Conservation (phyloP, 1,140 invertebrate genomes). For the Polypedilum vanderplanki region DNA sequence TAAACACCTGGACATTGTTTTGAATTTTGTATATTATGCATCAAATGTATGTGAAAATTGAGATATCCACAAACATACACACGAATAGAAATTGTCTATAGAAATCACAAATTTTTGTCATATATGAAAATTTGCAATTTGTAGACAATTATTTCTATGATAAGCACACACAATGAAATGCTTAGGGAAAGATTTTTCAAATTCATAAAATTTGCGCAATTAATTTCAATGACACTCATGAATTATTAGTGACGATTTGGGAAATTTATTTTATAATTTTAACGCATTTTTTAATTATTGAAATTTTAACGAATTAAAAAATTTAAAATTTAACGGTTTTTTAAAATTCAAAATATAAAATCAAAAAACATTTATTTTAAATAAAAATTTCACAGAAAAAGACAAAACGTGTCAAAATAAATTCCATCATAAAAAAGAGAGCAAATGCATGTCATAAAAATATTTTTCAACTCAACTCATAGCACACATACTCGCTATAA, state of each 20-base stretch:
- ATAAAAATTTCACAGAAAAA: background rate
- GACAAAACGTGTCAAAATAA: background rate
- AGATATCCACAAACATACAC: background rate
- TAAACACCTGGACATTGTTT: background rate
- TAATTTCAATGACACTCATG: no score
- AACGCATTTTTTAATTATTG: no score
- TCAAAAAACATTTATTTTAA: background rate
- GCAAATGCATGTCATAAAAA: background rate
- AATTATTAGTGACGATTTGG: no score
- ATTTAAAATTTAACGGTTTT: no score
- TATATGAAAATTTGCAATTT: no score
- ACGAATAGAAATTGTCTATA: background rate
- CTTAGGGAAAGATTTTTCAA: no score
- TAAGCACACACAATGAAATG: background rate
- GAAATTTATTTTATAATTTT: no score
- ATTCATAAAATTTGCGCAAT: background rate
- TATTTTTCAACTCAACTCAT: background rate
- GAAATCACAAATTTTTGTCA: no score
- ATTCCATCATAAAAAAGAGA: background rate
- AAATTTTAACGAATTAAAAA: no score
- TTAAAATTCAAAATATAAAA: background rate
- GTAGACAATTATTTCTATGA: background rate
- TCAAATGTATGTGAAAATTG: background rate
- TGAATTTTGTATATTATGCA: background rate
- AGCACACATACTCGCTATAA: background rate